phyloP scores from a whole-genome alignment of 2,113 vertebrate species.

The Indri indri region DNA sequence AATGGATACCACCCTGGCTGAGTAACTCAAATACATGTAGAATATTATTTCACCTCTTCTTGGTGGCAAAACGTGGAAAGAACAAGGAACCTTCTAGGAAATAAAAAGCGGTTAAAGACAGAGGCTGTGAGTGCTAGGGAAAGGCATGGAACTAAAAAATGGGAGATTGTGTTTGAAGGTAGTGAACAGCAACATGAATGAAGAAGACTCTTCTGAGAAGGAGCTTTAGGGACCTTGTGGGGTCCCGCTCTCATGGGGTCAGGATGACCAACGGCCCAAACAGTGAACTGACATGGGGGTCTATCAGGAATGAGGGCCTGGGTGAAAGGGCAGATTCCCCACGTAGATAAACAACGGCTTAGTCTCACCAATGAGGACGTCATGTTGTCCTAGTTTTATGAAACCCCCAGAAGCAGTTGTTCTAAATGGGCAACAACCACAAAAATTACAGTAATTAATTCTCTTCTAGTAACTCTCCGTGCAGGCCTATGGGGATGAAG shows the following conservation, averaged over 20 bases:
- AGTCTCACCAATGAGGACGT: not conserved
- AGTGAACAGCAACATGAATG: not conserved
- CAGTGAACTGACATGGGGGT: rapidly evolving
- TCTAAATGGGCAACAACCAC: not conserved
- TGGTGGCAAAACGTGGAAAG: not conserved
- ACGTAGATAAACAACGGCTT: not conserved
- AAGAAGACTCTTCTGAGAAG: not conserved
- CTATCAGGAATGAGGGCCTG: not conserved
- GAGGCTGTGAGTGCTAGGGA: not conserved
- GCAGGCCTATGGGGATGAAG: not conserved
- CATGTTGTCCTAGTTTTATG: not conserved
- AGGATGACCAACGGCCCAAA: not conserved
- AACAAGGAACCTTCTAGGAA: not conserved
- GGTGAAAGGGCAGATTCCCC: not conserved
- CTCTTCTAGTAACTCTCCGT: not conserved
- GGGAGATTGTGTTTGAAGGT: not conserved
- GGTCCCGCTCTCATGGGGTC: not conserved
- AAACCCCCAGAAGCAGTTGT: slow-evolving; percentile 13
- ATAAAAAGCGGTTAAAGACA: not conserved
- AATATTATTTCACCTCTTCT: not conserved
- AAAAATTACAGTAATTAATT: not conserved
- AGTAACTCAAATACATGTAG: not conserved
- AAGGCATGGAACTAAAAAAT: not conserved
- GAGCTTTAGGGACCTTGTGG: not conserved
- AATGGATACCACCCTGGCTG: not conserved